Percentiles rank a stretch among this genome's conserved stretches.
Evolutionary conservation across 1,140 invertebrate genomes (phyloP).

Genomic region (Amphibalanus amphitrite): DNA sequence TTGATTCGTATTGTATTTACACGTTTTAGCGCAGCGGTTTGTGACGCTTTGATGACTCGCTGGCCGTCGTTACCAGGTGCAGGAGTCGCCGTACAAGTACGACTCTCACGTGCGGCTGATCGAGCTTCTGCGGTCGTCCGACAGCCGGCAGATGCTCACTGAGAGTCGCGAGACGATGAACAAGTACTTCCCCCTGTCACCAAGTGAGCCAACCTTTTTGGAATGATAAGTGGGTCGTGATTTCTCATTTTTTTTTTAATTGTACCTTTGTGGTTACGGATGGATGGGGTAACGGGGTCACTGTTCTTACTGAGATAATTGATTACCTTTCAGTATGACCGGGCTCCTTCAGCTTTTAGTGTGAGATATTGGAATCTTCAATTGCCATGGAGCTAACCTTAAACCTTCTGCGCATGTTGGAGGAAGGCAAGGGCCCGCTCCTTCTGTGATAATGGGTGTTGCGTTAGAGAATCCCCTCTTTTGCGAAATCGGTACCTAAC

Average conservation of each 20-base stretch:
- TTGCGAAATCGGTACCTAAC: no score
- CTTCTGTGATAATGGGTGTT: no score
- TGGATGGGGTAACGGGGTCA: neutral
- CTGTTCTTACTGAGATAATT: neutral
- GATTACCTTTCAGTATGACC: neutral
- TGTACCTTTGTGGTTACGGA: neutral
- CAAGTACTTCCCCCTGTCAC: slow-evolving; percentile 1
- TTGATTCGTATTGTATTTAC: no score
- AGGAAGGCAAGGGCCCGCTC: no score
- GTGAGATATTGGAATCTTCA: neutral
- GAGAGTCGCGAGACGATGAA: neutral
- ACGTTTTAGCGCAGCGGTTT: no score
- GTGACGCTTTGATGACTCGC: no score
- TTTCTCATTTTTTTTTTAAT: neutral
- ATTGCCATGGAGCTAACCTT: no score
- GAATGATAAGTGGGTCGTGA: neutral
- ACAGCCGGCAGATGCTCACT: neutral
- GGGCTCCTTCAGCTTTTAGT: neutral
- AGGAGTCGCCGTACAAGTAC: neutral
- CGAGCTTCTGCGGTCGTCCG: neutral
- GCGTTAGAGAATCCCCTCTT: no score
- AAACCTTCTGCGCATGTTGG: no score
- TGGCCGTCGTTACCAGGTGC: neutral
- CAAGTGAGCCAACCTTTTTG: neutral
- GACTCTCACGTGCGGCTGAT: neutral